Conservation (phyloP, 2,797 vertebrate species). For the Muraenolepis orangiensis region DNA sequence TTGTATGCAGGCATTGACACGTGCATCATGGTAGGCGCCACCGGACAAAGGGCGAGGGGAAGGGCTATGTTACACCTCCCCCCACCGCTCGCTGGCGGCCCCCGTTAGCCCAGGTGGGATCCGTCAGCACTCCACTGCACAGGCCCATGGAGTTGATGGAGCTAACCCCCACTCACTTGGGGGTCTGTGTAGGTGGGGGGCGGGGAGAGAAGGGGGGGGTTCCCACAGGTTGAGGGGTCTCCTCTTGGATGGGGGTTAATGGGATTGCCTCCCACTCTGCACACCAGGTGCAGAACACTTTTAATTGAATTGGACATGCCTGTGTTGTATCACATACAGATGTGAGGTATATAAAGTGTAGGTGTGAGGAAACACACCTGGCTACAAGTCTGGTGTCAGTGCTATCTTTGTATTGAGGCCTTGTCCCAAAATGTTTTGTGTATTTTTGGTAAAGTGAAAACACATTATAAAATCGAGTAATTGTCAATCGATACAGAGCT, state of each 20-base stretch:
- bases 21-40: slow-evolving; percentile 41
- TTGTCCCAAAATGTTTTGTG: neutral
- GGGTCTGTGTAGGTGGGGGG: neutral
- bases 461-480: neutral
- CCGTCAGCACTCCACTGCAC: neutral
- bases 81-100: slow-evolving; percentile 55
- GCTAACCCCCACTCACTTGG: neutral
- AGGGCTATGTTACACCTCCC: slow-evolving; percentile 51
- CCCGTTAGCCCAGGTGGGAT: neutral
- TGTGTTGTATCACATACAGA: neutral
- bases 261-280: slow-evolving; percentile 4
- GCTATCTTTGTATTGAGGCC: neutral
- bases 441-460: neutral
- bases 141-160: neutral
- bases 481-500: neutral
- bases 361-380: neutral
- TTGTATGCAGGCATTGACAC: slow-evolving; percentile 50
- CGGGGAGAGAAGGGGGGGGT: neutral
- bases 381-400: neutral
- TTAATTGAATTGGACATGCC: neutral
- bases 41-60: slow-evolving; percentile 44
- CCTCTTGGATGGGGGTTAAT: slow-evolving; percentile 6
- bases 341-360: too few relatives aligned
- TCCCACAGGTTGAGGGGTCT: slow-evolving; percentile 2
- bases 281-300: neutral